Evolutionary conservation across 2,888 invertebrate species (phyloP), one percentile per base, ranked within the genome.

Genomic region (Chaetogeoica ovagalla): DNA sequence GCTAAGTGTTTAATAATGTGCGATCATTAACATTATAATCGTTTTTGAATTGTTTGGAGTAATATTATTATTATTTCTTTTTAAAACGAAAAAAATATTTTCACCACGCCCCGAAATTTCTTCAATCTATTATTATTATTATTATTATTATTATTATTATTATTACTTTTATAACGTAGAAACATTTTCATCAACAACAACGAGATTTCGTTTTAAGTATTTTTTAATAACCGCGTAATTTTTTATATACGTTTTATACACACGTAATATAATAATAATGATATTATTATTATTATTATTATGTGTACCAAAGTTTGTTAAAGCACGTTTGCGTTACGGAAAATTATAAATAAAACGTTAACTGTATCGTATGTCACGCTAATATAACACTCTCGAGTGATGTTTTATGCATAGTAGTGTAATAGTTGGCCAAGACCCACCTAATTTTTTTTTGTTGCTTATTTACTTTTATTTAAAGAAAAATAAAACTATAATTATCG

Each of bases 261-360:
- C 13, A 23, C 23, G 1, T 9, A 52, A 72, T 52, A 17, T 52
- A n/a, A n/a, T n/a, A n/a, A n/a, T n/a, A n/a, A n/a, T n/a, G n/a
- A n/a, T n/a, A n/a, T n/a, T n/a, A n/a, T n/a, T n/a, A n/a, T n/a
- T n/a, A n/a, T n/a, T n/a, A n/a, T n/a, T n/a, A n/a, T n/a, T n/a
- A 52, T 13, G 19, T 30, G 13, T 23, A 62, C 30, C 43, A 6
- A 43, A 43, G 7, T 43, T 43, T 43, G 43, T 43, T 43, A 43
- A n/a, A 43, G 43, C 43, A n/a, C 30, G 30, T 30, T 30, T 30
- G 30, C 30, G 30, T 66, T 57, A 66, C 23, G 39, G 43, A 30
- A 74, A 74, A 76, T 59, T 68, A 76, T 68, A 59, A 59, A 76
- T 68, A 76, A 68, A 75, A 76, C 9, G 37, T 74, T 9, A 74